Percentiles rank a stretch among this genome's conserved stretches.
Conservation (phyloP, 2,113 vertebrate genomes). For the Spea bombifrons region DNA sequence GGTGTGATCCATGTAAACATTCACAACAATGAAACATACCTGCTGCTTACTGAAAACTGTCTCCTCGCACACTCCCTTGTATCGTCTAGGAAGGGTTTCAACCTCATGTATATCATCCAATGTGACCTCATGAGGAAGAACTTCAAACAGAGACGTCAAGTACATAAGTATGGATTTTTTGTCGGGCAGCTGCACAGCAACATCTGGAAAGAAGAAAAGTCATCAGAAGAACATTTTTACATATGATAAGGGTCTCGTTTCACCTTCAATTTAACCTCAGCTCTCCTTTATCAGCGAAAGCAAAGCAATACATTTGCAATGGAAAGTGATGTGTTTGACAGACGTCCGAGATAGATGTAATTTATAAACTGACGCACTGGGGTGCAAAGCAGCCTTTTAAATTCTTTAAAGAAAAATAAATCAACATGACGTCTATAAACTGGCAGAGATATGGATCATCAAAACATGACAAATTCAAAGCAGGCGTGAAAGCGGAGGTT, state of each 20-base stretch:
- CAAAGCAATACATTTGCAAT: background rate
- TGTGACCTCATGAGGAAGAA: conserved; percentile 91
- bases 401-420: conserved; percentile 8
- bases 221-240: background rate
- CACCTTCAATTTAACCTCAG: background rate
- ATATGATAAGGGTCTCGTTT: conserved; percentile 2
- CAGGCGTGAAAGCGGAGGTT: background rate
- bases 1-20: too few species aligned
- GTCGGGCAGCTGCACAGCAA: conserved; percentile 92
- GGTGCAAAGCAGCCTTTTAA: background rate
- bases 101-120: conserved; percentile 94
- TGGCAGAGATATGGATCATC: background rate
- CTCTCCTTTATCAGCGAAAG: background rate
- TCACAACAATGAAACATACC: conserved; percentile 54
- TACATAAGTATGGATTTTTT: conserved; percentile 99
- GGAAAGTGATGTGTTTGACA: conserved; percentile 2
- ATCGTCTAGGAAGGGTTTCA: conserved; percentile 88
- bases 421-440: conserved; percentile 5
- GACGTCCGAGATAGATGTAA: background rate
- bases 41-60: conserved; percentile 61
- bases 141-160: conserved; percentile 93
- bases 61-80: conserved; percentile 77
- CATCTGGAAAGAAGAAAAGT: conserved; percentile 67
- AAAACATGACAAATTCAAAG: background rate
- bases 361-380: background rate